These are phyloP conservation scores for Callosobruchus maculatus DNA, from an alignment of 2,888 invertebrate genomes.

Conservation along the genomic window DNA sequence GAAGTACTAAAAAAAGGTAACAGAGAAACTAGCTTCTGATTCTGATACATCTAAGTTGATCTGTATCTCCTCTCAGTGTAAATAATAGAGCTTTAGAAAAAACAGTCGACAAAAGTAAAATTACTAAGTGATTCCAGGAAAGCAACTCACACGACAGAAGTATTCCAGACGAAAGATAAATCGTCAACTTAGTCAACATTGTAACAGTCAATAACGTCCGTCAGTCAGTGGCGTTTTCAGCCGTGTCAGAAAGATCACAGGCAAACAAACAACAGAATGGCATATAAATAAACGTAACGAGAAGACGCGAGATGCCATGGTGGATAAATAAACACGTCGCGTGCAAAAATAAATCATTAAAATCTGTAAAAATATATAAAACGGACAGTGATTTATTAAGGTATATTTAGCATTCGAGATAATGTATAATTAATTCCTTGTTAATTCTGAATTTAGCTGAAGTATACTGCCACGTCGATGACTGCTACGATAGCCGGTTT, in stretches of 20 bases:
- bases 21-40: too few relatives aligned
- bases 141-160: not conserved
- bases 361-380: conserved; percentile 6
- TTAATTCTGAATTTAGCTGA: too few relatives aligned
- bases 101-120: too few relatives aligned
- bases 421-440: too few relatives aligned
- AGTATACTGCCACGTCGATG: too few relatives aligned
- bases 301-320: not conserved
- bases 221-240: conserved; percentile 1
- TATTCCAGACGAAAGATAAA: not conserved
- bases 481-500: too few relatives aligned
- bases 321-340: conserved; percentile 33
- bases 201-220: conserved; percentile 9
- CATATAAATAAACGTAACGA: conserved; percentile 20
- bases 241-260: not conserved
- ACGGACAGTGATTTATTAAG: conserved; percentile 8
- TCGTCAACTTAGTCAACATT: conserved; percentile 2
- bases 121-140: too few relatives aligned
- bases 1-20: too few relatives aligned
- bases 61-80: too few relatives aligned
- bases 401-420: too few relatives aligned
- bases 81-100: too few relatives aligned
- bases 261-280: conserved; percentile 11
- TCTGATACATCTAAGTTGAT: too few relatives aligned
- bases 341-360: conserved; percentile 40